Evolutionary conservation across 2,113 vertebrate genomes (phyloP), one percentile per base, ranked within the genome.

Genomic region (Hypanus sabinus): DNA sequence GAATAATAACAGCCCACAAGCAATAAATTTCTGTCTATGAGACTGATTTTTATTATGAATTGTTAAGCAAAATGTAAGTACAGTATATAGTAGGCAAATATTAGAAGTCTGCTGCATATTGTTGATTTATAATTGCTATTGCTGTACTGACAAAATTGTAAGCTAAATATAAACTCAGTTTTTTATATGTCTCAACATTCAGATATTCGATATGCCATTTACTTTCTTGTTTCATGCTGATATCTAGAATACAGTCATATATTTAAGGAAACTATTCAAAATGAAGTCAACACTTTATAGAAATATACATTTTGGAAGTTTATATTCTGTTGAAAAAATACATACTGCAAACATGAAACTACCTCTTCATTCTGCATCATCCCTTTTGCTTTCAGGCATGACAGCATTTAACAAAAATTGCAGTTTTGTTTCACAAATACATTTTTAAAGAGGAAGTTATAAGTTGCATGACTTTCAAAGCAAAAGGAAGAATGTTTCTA

Each of bases 1-100:
- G 12, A 93, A 73, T 93, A 93, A 87, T 62, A 87, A 57, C 60
- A 33, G 6, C 7, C n/a, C 68, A 73, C 65, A 73, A 36, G 36
- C 91, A 27, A 73, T 73, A 36, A 30, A 11, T 20, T 93, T 22
- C 14, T 93, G 90, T 92, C 20, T 71, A 73, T 46, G 11, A 93
- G 91, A 93, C 16, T 75, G 70, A 73, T 71, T 93, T 81, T 93
- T 93, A 93, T 93, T 93, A 93, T 73, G 68, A 73, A 93, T 93
- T 93, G 91, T 93, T 93, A 93, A 93, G 91, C 68, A 46, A 70
- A 93, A 46, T 46, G 70, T 12, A 92, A 93, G 71, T 75, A 90
- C 85, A 90, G 33, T 68, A 93, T 71, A 73, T 38, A 73, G 65
- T 73, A 55, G 91, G 90, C 68, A 93, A 71, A 70, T 36, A 92